Base-by-base conservation (phyloP, 1,140 invertebrate genomes). In the Pollicipes pollicipes region DNA sequence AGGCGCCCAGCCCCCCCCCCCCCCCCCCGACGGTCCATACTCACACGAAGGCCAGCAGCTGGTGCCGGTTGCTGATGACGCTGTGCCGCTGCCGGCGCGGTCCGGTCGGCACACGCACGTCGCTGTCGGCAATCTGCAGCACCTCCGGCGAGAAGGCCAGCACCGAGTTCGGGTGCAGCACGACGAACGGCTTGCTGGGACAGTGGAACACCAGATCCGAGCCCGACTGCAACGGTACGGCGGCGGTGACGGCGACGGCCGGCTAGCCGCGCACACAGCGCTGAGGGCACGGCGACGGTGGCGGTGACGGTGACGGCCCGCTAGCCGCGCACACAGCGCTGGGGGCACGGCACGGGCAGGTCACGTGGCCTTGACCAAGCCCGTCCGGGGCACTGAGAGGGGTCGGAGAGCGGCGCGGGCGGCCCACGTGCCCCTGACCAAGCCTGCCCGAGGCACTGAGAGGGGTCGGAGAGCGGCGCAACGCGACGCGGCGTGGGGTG, bases 181-280 rank as follows among this genome's bases (percentile, higher is more conserved):
- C 88, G 3, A 95, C 85, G 77, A 91, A 97, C 0, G 90, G 88
- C 78, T 97, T 97, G 30, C 85, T 69, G n/a, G 66, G 32, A 0
- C 94, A 96, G 78, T 98, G 95, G 80, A 92, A 97, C 30, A 95
- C 82, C 78, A 95, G 92, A 74, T 97, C 93, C n/a, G 85, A 87
- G 27, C 87, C 85, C 35, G 87, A 85, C 85, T 89, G 75, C 32
- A 35, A 16, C n/a, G n/a, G n/a, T n/a, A n/a, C n/a, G n/a, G n/a
- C n/a, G n/a, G n/a, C n/a, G n/a, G n/a, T n/a, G n/a, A n/a, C n/a
- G n/a, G n/a, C n/a, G n/a, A n/a, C n/a, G n/a, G n/a, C n/a, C n/a
- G 17, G 45, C 13, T 6, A 4, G 32, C 4, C 32, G 32, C 32
- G 45, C 45, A 58, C 13, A 58, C 45, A 21, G 6, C 6, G 45